Evolutionary conservation across 2,797 vertebrate species (phyloP).

Genomic region (Tenualosa ilisha): DNA sequence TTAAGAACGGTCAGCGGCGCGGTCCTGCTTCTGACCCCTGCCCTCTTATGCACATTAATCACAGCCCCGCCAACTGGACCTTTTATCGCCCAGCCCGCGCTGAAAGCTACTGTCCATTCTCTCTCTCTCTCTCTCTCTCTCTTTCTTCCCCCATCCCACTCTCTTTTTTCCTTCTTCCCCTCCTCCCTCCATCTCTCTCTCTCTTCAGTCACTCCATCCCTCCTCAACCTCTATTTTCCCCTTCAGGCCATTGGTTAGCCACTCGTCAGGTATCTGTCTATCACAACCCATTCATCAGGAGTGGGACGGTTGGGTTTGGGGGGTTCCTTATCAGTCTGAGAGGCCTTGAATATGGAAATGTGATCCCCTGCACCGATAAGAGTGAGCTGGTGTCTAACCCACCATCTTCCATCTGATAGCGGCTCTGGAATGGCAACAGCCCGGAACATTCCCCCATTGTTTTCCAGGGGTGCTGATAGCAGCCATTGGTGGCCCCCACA

Average conservation of each 20-base stretch:
- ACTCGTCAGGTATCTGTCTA: slow-evolving; percentile 95
- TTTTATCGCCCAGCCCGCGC: slow-evolving; percentile 76
- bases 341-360: slow-evolving; percentile 98
- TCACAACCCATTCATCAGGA: slow-evolving; percentile 93
- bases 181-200: not conserved
- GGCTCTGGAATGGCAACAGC: slow-evolving; percentile 72
- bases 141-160: slow-evolving; percentile 56
- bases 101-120: slow-evolving; percentile 89
- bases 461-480: slow-evolving; percentile 71
- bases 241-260: slow-evolving; percentile 66
- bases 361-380: slow-evolving; percentile 94
- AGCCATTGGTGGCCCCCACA: slow-evolving; percentile 45
- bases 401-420: slow-evolving; percentile 89
- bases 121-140: slow-evolving; percentile 53
- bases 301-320: slow-evolving; percentile 42
- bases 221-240: not conserved
- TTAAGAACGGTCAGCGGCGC: slow-evolving; percentile 81
- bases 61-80: slow-evolving; percentile 73
- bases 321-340: slow-evolving; percentile 83
- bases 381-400: slow-evolving; percentile 65
- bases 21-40: slow-evolving; percentile 82
- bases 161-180: not conserved
- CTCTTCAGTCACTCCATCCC: not conserved
- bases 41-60: slow-evolving; percentile 98
- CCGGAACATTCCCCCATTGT: slow-evolving; percentile 75